Evolutionary conservation across 2,797 vertebrate genomes (phyloP).

Genomic region (Muscicapa comitata): DNA sequence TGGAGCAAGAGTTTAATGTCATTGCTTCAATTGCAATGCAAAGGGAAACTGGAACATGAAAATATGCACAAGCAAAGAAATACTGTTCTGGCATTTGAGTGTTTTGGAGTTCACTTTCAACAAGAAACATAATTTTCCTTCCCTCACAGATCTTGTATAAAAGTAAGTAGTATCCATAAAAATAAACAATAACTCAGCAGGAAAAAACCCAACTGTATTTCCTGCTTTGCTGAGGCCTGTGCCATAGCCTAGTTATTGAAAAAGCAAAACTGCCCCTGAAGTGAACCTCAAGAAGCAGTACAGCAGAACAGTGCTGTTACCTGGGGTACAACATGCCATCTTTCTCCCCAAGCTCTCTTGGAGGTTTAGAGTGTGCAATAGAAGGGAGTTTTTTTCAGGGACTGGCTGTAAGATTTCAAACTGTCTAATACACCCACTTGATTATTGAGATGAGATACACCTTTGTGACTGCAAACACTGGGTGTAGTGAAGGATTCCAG

Average conservation of each 20-base stretch:
- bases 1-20: neutral
- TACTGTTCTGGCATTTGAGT: neutral
- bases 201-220: neutral
- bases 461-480: conserved; percentile 35
- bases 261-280: neutral
- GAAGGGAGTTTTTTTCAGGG: neutral
- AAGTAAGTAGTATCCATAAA: neutral
- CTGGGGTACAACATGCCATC: neutral
- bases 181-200: neutral
- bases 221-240: neutral
- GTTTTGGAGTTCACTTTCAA: neutral
- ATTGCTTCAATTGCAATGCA: neutral
- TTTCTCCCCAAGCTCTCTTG: neutral
- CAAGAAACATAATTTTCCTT: neutral
- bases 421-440: conserved; percentile 34
- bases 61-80: neutral
- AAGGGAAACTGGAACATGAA: conserved; percentile 7
- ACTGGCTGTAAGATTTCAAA: conserved; percentile 44
- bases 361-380: conserved; percentile 16
- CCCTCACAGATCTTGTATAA: neutral
- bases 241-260: neutral
- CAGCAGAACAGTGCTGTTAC: neutral
- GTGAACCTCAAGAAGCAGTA: neutral
- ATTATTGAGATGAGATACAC: conserved; percentile 18
- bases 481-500: conserved; percentile 4